Evolutionary conservation across 1,140 invertebrate species (phyloP), one percentile per base, ranked within the genome.

Genomic region (Globodera rostochiensis): DNA sequence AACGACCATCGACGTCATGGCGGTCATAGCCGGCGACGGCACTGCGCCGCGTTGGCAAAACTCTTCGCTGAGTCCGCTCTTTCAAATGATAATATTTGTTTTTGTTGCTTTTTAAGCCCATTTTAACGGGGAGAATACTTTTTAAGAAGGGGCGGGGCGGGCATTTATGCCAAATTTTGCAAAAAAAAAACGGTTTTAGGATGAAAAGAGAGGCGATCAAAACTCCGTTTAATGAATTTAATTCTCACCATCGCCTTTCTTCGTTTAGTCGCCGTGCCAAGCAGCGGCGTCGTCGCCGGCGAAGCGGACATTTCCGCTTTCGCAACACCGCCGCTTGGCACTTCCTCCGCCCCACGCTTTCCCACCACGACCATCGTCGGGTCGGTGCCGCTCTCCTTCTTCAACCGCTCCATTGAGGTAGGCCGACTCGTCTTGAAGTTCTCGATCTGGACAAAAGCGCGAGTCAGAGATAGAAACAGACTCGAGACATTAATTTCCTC

Each of bases 341-440:
- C 15, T 19, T 64, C 57, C 3, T 64, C 57, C 19, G 57, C 57
- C 57, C 57, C 57, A 2, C 57, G 57, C 15, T 64, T 64, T 8
- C 57, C 57, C 57, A 64, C 57, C 57, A 64, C 57, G 15, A 64
- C 57, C 57, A 64, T 64, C 5, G 57, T 64, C 57, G 57, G 57
- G 13, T 64, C 69, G 6, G 25, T 71, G 69, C 21, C 46, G 21
- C 69, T 36, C 19, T 71, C 69, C 6, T 71, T 71, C 36, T 71
- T 71, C 69, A 21, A 71, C 9, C 69, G 69, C 19, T 71, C 69
- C 69, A 71, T 71, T 45, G 36, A 45, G n/a, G 69, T 71, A 19
- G 69, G 69, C 25, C 69, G 69, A 71, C 69, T 71, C 69, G 69
- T 71, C 19, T 71, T 71, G 69, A 71, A 71, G 11, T 71, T 71